Evolutionary conservation across 2,113 vertebrate species (phyloP).

Genomic region (Scophthalmus maximus): DNA sequence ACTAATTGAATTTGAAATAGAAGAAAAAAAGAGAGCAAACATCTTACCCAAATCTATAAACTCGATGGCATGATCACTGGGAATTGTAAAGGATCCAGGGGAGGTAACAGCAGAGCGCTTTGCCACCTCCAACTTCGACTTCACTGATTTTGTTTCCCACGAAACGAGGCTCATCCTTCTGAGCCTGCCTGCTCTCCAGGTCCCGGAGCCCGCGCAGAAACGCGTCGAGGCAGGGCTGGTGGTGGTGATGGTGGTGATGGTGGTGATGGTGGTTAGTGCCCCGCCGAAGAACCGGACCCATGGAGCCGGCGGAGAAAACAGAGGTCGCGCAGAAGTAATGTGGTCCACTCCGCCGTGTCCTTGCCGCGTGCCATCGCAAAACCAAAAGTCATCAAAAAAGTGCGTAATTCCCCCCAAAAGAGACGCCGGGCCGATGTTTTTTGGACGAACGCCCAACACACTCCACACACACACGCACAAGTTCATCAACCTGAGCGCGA

Average conservation of each 20-base stretch:
- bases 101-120: constrained; percentile 29
- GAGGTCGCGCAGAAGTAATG: constrained; percentile 35
- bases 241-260: neutral
- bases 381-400: constrained; percentile 71
- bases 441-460: constrained; percentile 34
- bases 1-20: constrained; percentile 39
- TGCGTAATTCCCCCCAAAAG: constrained; percentile 75
- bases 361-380: constrained; percentile 55
- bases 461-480: constrained; percentile 27
- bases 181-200: constrained; percentile 55
- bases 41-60: constrained; percentile 79
- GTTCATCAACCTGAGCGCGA: constrained; percentile 54
- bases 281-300: constrained; percentile 25
- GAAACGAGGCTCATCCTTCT: constrained; percentile 50
- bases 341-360: constrained; percentile 49
- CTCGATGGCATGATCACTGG: constrained; percentile 64
- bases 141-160: constrained; percentile 60
- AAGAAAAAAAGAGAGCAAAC: constrained; percentile 12
- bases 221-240: constrained; percentile 15
- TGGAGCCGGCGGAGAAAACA: constrained; percentile 42
- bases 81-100: constrained; percentile 62
- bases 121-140: constrained; percentile 68
- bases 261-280: constrained; percentile 20
- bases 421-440: constrained; percentile 33
- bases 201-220: constrained; percentile 42